A percentile compares a stretch with the other conserved stretches of the same genome.
Evolutionary conservation across 2,113 vertebrate species (phyloP).

Genomic region (Plecotus auritus): DNA sequence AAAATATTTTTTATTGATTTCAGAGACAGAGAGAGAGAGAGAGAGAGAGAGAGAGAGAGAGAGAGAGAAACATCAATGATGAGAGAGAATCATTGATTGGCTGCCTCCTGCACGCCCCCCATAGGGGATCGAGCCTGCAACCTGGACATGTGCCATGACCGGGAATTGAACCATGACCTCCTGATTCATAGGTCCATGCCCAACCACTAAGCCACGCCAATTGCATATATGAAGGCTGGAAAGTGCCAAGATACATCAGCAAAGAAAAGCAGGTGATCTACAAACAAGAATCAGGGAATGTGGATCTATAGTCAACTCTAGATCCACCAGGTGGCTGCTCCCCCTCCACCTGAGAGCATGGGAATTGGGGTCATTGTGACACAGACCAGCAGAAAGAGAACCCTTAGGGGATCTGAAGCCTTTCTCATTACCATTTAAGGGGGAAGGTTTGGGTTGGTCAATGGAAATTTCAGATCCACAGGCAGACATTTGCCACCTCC

Average conservation of each 20-base stretch:
- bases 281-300: neutral
- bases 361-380: neutral
- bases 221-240: neutral
- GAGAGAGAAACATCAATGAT: no score
- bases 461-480: slow-evolving; percentile 21
- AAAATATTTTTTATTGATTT: no score
- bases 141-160: no score
- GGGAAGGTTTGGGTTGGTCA: slow-evolving; percentile 6
- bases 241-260: neutral
- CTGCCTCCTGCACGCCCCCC: no score
- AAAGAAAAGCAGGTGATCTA: neutral
- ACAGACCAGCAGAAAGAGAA: neutral
- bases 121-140: no score
- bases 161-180: no score
- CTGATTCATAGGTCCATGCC: no score
- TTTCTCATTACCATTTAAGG: neutral
- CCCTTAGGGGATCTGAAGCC: neutral
- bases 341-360: neutral
- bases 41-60: no score
- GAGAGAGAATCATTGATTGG: no score
- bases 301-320: neutral
- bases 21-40: no score
- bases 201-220: no score
- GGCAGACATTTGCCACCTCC: slow-evolving; percentile 22
- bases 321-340: neutral